Evolutionary conservation across 30 jellyfish, hydroid and myxozoan genomes (phyloP).

Genomic region (Euphysa ruthae): DNA sequence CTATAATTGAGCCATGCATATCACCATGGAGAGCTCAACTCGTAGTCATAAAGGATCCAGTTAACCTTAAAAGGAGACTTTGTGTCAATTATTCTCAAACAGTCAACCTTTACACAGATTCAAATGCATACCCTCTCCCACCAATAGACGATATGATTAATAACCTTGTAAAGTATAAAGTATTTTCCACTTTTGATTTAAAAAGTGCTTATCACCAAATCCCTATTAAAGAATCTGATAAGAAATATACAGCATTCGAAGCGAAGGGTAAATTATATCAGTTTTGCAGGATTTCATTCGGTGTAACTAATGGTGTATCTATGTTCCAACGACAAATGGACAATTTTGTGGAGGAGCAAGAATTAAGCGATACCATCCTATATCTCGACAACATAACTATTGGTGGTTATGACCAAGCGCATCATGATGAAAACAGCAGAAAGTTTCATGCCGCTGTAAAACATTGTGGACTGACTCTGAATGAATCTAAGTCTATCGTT

Average conservation of each 20-base stretch:
- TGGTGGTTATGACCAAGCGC: conserved; percentile 38
- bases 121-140: conserved; percentile 45
- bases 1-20: conserved; percentile 46
- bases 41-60: conserved; percentile 7
- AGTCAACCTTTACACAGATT: conserved; percentile 29
- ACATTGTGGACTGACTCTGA: conserved; percentile 14
- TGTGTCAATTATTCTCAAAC: conserved; percentile 53
- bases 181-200: conserved; percentile 45
- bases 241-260: conserved; percentile 56
- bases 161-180: too few relatives aligned
- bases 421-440: conserved; percentile 26
- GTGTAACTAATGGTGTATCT: conserved; percentile 47
- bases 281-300: conserved; percentile 41
- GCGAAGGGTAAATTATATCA: conserved; percentile 51
- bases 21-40: conserved; percentile 79
- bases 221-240: conserved; percentile 46
- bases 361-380: too few relatives aligned
- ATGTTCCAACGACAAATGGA: too few relatives aligned
- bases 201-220: conserved; percentile 50
- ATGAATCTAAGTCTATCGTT: neutral
- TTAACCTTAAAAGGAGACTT: conserved; percentile 18
- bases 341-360: too few relatives aligned
- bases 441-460: conserved; percentile 35
- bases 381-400: conserved; percentile 37
- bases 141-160: too few relatives aligned